Evolutionary conservation across 2,888 invertebrate genomes (phyloP), one percentile per base, ranked within the genome.

Genomic region (Rotaria sp.): DNA sequence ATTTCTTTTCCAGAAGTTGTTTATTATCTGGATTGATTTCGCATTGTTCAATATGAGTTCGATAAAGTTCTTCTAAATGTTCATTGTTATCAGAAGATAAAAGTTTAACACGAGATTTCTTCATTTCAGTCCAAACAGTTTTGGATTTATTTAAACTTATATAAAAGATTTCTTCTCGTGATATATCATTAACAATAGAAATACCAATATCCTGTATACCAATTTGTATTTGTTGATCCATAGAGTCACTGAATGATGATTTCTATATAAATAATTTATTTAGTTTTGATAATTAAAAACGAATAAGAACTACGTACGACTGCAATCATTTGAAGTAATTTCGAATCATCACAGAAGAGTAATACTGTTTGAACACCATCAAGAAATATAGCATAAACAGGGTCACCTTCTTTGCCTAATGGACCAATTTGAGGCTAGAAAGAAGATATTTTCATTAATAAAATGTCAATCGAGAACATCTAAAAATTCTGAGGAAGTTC

Each of bases 291-390:
- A n/a, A n/a, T n/a, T n/a, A n/a, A n/a, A n/a, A n/a, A n/a, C n/a
- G n/a, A n/a, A n/a, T n/a, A n/a, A n/a, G n/a, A n/a, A n/a, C n/a
- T n/a, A n/a, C n/a, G n/a, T n/a, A n/a, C n/a, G n/a, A n/a, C n/a
- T n/a, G n/a, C n/a, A n/a, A n/a, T n/a, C n/a, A n/a, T n/a, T n/a
- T n/a, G n/a, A n/a, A n/a, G n/a, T n/a, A n/a, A n/a, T n/a, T n/a
- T n/a, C n/a, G n/a, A n/a, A n/a, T n/a, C 90, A 11, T 93, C 93
- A 0, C 97, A 97, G 90, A 98, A 95, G 74, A 99, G 92, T 21
- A 99, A 91, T 52, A 96, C 94, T 86, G 98, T 93, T 91, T 99
- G 98, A 90, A 96, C 93, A 0, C 97, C 97, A 91, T 96, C 94
- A 87, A 98, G 92, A 92, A 99, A 98, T 4, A 96, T 95, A 0